Evolutionary conservation across 2,888 invertebrate species (phyloP), one percentile per base, ranked within the genome.

Genomic region (Aphidius colemani): DNA sequence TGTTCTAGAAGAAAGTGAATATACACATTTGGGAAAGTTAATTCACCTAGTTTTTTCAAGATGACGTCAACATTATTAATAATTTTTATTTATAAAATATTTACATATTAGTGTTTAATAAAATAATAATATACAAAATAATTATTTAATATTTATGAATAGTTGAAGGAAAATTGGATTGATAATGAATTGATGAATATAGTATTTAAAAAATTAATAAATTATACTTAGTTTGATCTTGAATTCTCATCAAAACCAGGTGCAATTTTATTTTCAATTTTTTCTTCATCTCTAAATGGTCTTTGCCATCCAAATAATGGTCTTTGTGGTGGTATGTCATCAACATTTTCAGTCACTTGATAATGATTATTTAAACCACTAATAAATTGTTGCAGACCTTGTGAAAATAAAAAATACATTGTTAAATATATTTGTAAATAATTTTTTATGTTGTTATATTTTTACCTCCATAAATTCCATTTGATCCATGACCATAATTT

Each of bases 311-410:
- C 64, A 43, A 69, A 68, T n/a, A 67, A 46, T 53, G 66, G 66
- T 10, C 43, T 10, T 9, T 53, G 56, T 2, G 64, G 11, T 41
- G 63, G 50, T 6, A 45, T 71, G 8, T 80, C 78, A 53, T 79
- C 71, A 11, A 76, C 13, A 40, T 69, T 53, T 43, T 80, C 78
- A 59, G 75, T 68, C 6, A 79, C 77, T 45, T 74, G 71, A 63
- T 80, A 79, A 5, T 65, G 66, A 48, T 70, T 68, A 1, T 69
- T 66, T 8, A 65, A 66, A 11, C 51, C 53, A n/a, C 44, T 41
- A 6, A 53, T 7, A 53, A 60, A 57, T n/a, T 60, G 60, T 13
- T 43, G 56, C 3, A 55, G 63, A 10, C 53, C 60, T 64, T 30
- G 3, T 30, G 3, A 0, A 30, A 2, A 30, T 30, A 30, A 3